These are phyloP conservation scores for Macrotis lagotis DNA, from an alignment of 2,113 vertebrate species.

Conservation along the genomic window DNA sequence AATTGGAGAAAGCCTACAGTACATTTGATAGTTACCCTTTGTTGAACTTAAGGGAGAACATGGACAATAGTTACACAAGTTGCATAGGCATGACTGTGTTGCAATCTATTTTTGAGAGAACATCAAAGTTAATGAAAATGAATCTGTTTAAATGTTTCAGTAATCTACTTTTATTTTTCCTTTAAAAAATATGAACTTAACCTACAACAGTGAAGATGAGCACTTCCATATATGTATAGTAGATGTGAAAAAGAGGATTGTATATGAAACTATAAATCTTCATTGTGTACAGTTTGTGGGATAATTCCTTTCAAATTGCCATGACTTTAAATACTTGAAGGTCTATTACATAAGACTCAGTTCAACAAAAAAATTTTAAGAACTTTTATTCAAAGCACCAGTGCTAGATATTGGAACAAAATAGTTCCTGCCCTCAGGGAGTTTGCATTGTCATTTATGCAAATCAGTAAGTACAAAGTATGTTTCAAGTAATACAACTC, in stretches of 20 bases:
- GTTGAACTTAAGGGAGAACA: not conserved
- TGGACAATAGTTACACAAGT: not conserved
- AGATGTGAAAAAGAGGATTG: not conserved
- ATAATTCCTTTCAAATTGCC: not conserved
- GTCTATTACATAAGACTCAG: not conserved
- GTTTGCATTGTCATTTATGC: not conserved
- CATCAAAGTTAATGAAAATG: not conserved
- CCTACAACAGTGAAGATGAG: not conserved
- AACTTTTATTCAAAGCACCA: not conserved
- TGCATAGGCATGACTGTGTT: not conserved
- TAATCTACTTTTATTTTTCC: not conserved
- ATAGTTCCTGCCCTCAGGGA: not conserved
- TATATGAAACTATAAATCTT: not conserved
- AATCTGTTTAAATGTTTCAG: not conserved
- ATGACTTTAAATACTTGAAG: not conserved
- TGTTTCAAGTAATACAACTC: not conserved
- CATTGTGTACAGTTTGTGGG: not conserved
- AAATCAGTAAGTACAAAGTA: not conserved
- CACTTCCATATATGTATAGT: not conserved
- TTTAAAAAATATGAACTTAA: not conserved
- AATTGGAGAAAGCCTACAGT: not conserved
- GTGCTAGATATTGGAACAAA: not conserved
- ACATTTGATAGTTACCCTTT: not conserved
- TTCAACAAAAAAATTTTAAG: not conserved
- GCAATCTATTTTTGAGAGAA: not conserved